Evolutionary conservation across 2,113 vertebrate species (phyloP).

Genomic region (Brachyhypopomus gauderio): DNA sequence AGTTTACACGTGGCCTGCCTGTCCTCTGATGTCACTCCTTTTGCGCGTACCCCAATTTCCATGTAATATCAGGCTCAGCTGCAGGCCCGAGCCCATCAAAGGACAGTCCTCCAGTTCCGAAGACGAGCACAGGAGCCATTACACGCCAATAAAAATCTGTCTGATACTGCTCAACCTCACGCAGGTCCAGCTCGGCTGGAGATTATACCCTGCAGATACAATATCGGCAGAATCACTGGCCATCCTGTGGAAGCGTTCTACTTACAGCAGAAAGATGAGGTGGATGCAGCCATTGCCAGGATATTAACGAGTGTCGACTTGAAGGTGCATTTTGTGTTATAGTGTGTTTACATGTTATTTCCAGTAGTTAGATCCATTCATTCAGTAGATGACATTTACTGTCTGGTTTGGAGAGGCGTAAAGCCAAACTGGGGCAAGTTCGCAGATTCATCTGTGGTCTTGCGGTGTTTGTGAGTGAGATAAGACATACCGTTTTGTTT

Average conservation of each 20-base stretch:
- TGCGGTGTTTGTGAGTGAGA: no score
- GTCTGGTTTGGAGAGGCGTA: no score
- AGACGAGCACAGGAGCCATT: slow-evolving; percentile 12
- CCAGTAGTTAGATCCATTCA: no score
- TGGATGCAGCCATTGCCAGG: no score
- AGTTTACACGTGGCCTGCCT: slow-evolving; percentile 11
- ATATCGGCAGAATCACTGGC: neutral
- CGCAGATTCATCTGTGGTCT: no score
- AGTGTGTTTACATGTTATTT: no score
- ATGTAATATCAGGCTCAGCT: slow-evolving; percentile 28
- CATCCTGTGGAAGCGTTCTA: neutral
- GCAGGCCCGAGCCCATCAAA: slow-evolving; percentile 34
- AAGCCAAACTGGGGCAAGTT: no score
- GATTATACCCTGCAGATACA: neutral
- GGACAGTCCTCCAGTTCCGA: neutral
- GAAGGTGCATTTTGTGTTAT: no score
- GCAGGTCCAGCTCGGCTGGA: neutral
- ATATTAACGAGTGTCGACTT: no score
- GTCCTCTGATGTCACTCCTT: slow-evolving; percentile 18
- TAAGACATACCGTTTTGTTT: no score
- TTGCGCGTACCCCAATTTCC: slow-evolving; percentile 39
- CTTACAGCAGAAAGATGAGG: no score
- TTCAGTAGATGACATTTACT: no score
- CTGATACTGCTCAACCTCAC: slow-evolving; percentile 2
- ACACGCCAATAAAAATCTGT: slow-evolving; percentile 35